Percentiles rank a stretch among this genome's conserved stretches.
Evolutionary conservation across 2,888 invertebrate genomes (phyloP).

Genomic region (Myathropa florea): DNA sequence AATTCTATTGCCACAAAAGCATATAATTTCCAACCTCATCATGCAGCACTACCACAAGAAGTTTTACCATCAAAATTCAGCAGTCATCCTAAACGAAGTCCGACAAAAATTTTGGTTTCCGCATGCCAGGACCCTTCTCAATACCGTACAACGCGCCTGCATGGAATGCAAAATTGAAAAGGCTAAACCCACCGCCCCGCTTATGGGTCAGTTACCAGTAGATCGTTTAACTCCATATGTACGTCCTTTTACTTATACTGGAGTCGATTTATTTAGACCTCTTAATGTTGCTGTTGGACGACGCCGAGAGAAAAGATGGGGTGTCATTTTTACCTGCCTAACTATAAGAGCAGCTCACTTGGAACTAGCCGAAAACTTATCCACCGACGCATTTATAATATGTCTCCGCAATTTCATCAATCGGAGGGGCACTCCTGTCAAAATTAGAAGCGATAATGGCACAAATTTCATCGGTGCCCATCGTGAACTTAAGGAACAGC

Average conservation of each 20-base stretch:
- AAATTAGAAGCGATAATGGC: slow-evolving; percentile 55
- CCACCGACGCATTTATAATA: slow-evolving; percentile 25
- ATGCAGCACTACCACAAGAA: slow-evolving; percentile 32
- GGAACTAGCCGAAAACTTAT: slow-evolving; percentile 51
- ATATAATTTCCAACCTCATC: slow-evolving; percentile 35
- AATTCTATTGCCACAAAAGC: slow-evolving; percentile 45
- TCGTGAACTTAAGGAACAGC: slow-evolving; percentile 11
- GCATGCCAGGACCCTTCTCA: neutral
- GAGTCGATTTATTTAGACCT: slow-evolving; percentile 44
- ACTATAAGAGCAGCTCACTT: slow-evolving; percentile 55
- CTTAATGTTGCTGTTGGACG: slow-evolving; percentile 40
- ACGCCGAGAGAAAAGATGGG: slow-evolving; percentile 49
- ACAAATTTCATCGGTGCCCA: slow-evolving; percentile 55
- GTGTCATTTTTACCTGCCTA: slow-evolving; percentile 37
- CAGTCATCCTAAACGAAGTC: slow-evolving; percentile 25
- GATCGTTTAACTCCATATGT: slow-evolving; percentile 58
- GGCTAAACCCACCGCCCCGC: slow-evolving; percentile 39
- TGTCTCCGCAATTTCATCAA: slow-evolving; percentile 51
- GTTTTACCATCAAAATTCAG: slow-evolving; percentile 37
- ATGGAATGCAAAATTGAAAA: neutral
- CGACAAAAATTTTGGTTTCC: slow-evolving; percentile 51
- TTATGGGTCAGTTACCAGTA: slow-evolving; percentile 54
- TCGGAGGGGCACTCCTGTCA: slow-evolving; percentile 44
- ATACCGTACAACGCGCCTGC: neutral
- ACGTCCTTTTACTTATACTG: slow-evolving; percentile 64